Base-by-base conservation (phyloP, 2,888 invertebrate genomes). In the Tricholauxania praeusta region DNA sequence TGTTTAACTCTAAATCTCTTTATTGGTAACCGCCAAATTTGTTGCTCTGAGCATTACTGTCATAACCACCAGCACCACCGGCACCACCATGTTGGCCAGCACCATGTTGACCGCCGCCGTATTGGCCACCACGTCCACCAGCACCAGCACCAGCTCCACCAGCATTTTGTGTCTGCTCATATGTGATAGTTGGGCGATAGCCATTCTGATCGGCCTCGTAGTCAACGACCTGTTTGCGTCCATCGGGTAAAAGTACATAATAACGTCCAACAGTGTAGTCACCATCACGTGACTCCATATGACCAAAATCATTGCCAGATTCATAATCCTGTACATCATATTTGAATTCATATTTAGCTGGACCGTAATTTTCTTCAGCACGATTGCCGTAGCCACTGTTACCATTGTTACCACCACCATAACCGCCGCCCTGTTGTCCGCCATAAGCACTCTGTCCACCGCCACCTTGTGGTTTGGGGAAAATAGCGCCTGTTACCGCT, bases 121-220 rank as follows among this genome's bases (percentile, higher is more conserved):
- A 63, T 51, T 67, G 55, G 69, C 70, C 66, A 55, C 76, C 82
- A 73, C 80, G 79, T 76, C 81, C 80, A 57, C 80, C 79, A 49
- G 79, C 80, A 19, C 77, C 80, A 48, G 74, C 80, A 47, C 81
- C 78, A 53, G 75, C 81, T 72, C 77, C 79, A 65, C 79, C 79
- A 5, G 86, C 84, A 70, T 81, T 81, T 59, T 88, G 89, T 47
- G 89, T 89, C 80, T 91, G 91, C 83, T 92, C 92, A 83, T 92
- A 93, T 1, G 91, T 89, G 74, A 93, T 91, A 79, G 89, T 90
- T 17, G 93, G 93, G 76, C 90, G 90, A 87, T 91, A 93, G 1
- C 93, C 93, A 60, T 90, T 88, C 81, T 91, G 89, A 79, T 93
- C 92, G 8, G 93, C 93, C 81, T 91, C 91, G 85, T 93, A 93